phyloP scores from a whole-genome alignment of 2,113 vertebrate species.

The Pangasianodon hypophthalmus region DNA sequence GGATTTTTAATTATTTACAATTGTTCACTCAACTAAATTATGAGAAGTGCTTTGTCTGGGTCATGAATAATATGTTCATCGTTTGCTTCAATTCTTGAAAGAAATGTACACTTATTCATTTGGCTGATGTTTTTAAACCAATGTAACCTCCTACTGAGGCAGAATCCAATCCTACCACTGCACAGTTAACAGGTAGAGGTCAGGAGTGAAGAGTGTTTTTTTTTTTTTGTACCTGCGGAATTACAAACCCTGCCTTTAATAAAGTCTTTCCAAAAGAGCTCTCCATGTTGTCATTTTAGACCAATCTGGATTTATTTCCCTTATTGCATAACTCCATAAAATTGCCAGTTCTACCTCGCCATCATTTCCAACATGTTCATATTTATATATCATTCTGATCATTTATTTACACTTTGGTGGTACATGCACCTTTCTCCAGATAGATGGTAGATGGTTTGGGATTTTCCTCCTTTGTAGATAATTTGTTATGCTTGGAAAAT shows the following conservation, averaged over 20 bases:
- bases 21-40: background rate
- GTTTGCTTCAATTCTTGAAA: background rate
- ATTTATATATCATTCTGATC: background rate
- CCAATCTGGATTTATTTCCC: background rate
- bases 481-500: background rate
- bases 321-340: background rate
- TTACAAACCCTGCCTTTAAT: background rate
- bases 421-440: background rate
- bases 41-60: background rate
- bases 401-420: background rate
- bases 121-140: background rate
- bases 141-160: background rate
- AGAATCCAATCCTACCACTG: background rate
- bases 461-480: background rate
- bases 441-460: background rate
- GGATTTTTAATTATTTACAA: background rate
- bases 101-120: background rate
- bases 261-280: background rate
- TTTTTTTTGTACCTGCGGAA: background rate
- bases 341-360: too few species aligned
- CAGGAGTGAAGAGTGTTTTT: background rate
- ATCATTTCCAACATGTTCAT: background rate
- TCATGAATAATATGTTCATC: background rate
- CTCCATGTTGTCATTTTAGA: background rate
- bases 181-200: background rate